Evolutionary conservation across 2,113 vertebrate species (phyloP).

Genomic region (Callipepla californica): DNA sequence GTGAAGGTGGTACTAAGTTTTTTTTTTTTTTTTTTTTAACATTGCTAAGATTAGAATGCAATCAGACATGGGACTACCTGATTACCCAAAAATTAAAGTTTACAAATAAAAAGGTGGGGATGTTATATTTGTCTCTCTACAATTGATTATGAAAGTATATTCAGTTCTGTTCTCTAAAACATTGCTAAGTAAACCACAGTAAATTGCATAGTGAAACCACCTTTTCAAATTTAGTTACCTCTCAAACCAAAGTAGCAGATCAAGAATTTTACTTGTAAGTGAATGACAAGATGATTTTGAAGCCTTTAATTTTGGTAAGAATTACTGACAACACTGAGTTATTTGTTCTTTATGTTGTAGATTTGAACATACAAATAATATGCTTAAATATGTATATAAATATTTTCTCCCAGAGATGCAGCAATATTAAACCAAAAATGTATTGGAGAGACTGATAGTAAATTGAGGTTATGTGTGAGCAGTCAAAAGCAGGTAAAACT

Average conservation of each 20-base stretch:
- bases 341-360: background rate
- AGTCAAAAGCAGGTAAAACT: background rate
- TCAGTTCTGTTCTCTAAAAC: background rate
- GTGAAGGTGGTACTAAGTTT: background rate
- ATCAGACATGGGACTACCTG: background rate
- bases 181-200: too few relatives aligned
- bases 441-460: background rate
- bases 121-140: background rate
- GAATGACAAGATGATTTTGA: background rate
- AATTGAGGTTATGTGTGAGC: background rate
- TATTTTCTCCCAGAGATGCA: fast-evolving
- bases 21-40: background rate
- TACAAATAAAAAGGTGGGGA: background rate
- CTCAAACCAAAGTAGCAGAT: background rate
- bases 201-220: background rate
- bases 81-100: background rate
- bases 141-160: background rate
- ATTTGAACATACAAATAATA: background rate
- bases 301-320: background rate
- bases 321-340: background rate
- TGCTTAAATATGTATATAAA: background rate
- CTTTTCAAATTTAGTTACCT: background rate
- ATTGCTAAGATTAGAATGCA: background rate
- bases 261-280: background rate
- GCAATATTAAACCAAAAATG: background rate